Evolutionary conservation across 2,113 vertebrate species (phyloP), one percentile per base, ranked within the genome.

Genomic region (Malurus melanocephalus): DNA sequence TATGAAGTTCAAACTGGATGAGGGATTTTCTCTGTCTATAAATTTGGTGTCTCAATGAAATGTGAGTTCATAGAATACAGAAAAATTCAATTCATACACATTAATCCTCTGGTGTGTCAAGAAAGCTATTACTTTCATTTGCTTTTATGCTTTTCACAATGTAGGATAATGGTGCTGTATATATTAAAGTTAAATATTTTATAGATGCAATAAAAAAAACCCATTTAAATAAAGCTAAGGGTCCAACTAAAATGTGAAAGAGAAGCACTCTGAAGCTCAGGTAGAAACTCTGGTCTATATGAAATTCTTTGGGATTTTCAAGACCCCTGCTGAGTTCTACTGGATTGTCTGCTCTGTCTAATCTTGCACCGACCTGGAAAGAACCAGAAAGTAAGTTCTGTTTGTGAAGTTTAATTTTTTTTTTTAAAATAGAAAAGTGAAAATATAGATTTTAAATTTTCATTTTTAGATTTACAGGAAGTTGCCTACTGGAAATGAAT

Each of bases 121-220:
- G 28, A 52, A 85, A 88, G 27, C 30, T 89, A 72, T 92, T 84
- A 74, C 38, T 91, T 93, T 85, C 55, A n/a, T 52, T 13, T 48
- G 40, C 51, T 79, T 89, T 80, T 87, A 64, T 73, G 28, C 48
- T 80, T 91, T 61, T 94, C 48, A 64, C 40, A 33, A n/a, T 67
- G 68, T 83, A 64, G 45, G 48, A 62, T 85, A 91, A 94, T 87
- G 60, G 83, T 75, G 30, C 26, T 90, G 43, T 80, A 72, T 95
- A 51, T 87, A 87, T 92, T 90, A 88, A 85, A 68, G 35, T 79
- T 90, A 89, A 91, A 78, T 93, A 91, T 88, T 91, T 91, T 83
- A 94, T 90, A 60, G 52, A 85, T 79, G 21, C 32, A 77, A 80
- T 87, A 71, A 69, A 89, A 38, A 88, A 52, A 42, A 1, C 1